Evolutionary conservation across 1,140 invertebrate species (phyloP).

Genomic region (Pemphigus obesinymphae): DNA sequence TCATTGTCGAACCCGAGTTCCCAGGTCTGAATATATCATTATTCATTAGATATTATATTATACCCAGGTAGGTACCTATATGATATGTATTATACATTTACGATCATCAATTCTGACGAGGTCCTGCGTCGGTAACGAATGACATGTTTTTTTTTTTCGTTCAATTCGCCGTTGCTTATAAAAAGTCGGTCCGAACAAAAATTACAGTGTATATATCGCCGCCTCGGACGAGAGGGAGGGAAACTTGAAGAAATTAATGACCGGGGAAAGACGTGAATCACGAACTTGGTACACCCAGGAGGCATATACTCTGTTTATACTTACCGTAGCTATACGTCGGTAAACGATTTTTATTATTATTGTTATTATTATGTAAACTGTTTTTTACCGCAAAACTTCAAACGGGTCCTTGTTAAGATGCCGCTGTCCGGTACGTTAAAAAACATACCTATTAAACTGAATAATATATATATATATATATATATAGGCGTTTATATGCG

Average conservation of each 20-base stretch:
- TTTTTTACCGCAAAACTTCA: constrained; percentile 11
- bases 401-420: not conserved
- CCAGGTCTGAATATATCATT: not conserved
- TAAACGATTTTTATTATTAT: not conserved
- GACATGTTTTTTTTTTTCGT: too few relatives aligned
- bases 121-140: too few relatives aligned
- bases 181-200: not conserved
- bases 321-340: not conserved
- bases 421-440: not conserved
- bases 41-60: not conserved
- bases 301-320: too few relatives aligned
- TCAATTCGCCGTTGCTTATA: not conserved
- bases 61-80: not conserved
- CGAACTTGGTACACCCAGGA: not conserved
- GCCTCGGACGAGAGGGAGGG: not conserved
- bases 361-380: not conserved
- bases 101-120: not conserved
- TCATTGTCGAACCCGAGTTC: not conserved
- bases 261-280: not conserved
- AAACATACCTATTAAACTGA: not conserved
- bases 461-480: not conserved
- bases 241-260: not conserved
- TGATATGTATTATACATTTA: not conserved
- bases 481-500: not conserved
- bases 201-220: not conserved